Evolutionary conservation across 2,888 invertebrate species (phyloP), one percentile per base, ranked within the genome.

Genomic region (Ochropleura plecta): DNA sequence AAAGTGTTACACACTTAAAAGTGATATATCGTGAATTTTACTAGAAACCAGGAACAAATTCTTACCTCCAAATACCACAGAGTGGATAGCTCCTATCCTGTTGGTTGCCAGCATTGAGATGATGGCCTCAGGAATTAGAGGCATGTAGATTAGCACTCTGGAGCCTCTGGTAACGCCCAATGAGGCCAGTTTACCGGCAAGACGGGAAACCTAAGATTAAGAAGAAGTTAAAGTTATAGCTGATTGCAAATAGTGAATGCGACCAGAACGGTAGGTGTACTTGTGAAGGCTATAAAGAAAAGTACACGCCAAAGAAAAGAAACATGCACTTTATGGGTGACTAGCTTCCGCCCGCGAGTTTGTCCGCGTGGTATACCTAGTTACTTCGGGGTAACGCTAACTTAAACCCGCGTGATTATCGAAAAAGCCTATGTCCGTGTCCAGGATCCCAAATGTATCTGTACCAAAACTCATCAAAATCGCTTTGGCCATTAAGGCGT

Each of bases 101-200:
- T 98, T 98, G 3, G 98, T 98, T 0, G 99, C 99, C 88, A 99
- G 93, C 98, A 99, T 99, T 1, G 99, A 97, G 70, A 99, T 97
- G 64, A 99, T 97, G 0, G 99, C 98, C 93, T 99, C 98, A 0
- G 99, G 99, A 66, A 99, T 98, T 76, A 99, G 97, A 0, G 99
- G 99, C 99, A 99, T 99, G 93, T 99, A 99, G 89, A 99, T 98
- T 3, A 99, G 97, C 1, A 99, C 98, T 0, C 98, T 95, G 89
- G 99, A 99, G 0, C 99, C 99, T 88, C 97, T 97, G 30, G 95
- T 94, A 3, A 99, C 98, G 0, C 99, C 99, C 70, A 98, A 94
- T 6, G 97, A 97, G 0, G 97, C 96, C 87, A 99, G 94, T 55
- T 98, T 98, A 3, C 98, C 98, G 0, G 99, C 99, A 64, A 99